phyloP scores from a whole-genome alignment of 2,113 vertebrate genomes.

The Hippolais icterina region DNA sequence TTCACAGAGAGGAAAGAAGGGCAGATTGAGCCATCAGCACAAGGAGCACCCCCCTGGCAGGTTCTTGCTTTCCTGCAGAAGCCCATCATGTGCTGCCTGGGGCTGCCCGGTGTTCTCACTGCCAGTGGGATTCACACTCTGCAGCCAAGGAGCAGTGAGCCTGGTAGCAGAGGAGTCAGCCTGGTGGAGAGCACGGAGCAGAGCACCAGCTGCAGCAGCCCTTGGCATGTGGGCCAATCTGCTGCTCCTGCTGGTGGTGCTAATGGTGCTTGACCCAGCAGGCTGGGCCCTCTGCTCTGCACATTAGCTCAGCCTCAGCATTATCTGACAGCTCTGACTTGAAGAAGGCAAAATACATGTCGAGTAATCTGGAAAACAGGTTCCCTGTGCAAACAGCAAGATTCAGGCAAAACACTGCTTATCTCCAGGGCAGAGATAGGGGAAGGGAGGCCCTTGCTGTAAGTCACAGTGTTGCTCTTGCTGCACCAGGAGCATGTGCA shows the following conservation, averaged over 20 bases:
- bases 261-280: neutral
- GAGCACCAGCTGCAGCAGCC: neutral
- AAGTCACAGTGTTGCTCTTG: neutral
- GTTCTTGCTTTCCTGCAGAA: neutral
- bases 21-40: neutral
- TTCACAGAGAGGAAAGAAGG: neutral
- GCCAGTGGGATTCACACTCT: rapidly evolving
- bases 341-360: neutral
- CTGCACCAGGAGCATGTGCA: rapidly evolving
- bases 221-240: neutral
- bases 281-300: neutral
- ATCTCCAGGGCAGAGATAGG: neutral
- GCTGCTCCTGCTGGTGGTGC: neutral
- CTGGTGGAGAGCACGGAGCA: neutral
- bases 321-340: neutral
- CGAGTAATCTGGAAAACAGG: neutral
- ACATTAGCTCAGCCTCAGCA: neutral
- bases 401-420: neutral
- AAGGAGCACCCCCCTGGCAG: neutral
- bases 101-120: rapidly evolving
- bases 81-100: rapidly evolving
- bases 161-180: neutral
- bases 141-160: neutral
- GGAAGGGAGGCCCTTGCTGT: neutral
- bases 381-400: neutral